Percentiles rank a stretch among this genome's conserved stretches.
These are phyloP conservation scores for Lithophane semibrunnea DNA, from an alignment of 2,888 invertebrate genomes.

Conservation along the genomic window DNA sequence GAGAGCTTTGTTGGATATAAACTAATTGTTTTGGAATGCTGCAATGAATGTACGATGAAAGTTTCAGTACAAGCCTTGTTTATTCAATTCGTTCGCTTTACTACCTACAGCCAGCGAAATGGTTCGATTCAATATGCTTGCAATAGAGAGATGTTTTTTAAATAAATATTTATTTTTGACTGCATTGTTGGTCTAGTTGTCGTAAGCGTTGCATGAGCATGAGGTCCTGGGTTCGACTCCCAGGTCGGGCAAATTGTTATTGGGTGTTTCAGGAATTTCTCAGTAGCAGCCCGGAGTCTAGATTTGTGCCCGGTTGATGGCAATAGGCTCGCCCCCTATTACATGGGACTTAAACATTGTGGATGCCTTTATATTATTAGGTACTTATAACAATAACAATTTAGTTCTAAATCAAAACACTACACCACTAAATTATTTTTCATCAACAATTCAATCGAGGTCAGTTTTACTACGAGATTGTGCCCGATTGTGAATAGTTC, in stretches of 20 bases:
- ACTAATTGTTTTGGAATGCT: conserved; percentile 43
- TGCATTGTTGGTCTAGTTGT: no score
- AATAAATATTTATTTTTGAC: no score
- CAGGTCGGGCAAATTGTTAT: no score
- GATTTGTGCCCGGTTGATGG: no score
- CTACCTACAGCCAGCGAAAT: conserved; percentile 1
- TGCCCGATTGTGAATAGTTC: conserved; percentile 70
- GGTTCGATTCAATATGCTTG: conserved; percentile 41
- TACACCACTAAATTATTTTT: conserved; percentile 22
- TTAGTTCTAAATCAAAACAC: conserved; percentile 27
- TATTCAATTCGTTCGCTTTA: conserved; percentile 42
- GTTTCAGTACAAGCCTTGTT: conserved; percentile 32
- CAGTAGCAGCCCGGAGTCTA: no score
- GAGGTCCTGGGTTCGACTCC: no score
- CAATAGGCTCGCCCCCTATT: no score
- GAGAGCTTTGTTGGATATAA: conserved; percentile 20
- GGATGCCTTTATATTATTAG: neutral
- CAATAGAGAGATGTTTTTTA: neutral
- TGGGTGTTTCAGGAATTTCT: no score
- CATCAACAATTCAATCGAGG: conserved; percentile 61
- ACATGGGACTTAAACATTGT: no score
- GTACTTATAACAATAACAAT: neutral
- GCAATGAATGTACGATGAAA: conserved; percentile 33
- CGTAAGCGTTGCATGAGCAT: no score
- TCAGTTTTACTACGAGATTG: conserved; percentile 68